Evolutionary conservation across 2,113 vertebrate genomes (phyloP).

Genomic region (Phoxinus phoxinus): DNA sequence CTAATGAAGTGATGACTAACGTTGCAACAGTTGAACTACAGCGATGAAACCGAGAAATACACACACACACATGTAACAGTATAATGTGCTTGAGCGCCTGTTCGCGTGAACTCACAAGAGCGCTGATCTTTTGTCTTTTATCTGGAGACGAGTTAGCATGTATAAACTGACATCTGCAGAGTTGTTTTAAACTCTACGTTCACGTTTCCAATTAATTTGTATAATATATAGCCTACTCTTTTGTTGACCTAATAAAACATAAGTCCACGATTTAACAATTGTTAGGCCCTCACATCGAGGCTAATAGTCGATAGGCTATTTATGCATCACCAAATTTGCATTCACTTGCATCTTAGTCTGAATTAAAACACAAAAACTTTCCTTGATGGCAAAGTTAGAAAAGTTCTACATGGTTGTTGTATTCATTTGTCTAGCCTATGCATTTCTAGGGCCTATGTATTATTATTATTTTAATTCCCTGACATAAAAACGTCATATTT

Average conservation of each 20-base stretch:
- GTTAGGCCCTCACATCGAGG: not conserved
- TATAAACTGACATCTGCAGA: not conserved
- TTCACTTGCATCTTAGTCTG: not conserved
- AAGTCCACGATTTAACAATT: not conserved
- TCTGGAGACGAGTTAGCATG: not conserved
- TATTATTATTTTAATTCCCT: not conserved
- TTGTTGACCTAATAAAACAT: not conserved
- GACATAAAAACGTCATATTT: not conserved
- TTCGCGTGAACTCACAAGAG: not conserved
- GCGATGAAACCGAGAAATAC: conserved; percentile 22
- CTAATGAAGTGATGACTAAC: conserved; percentile 54
- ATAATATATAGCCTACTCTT: not conserved
- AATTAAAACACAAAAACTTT: not conserved
- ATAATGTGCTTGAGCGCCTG: not conserved
- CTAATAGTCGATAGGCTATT: not conserved
- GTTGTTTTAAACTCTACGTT: not conserved
- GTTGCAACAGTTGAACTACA: conserved; percentile 42
- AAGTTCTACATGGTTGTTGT: not conserved
- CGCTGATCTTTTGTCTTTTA: not conserved
- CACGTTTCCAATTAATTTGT: not conserved
- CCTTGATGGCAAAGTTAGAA: not conserved
- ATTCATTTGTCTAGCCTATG: not conserved
- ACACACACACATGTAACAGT: conserved; percentile 16
- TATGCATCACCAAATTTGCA: not conserved
- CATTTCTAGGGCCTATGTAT: not conserved